phyloP scores from a whole-genome alignment of 2,888 invertebrate genomes.

The Eupelmus urozonus region DNA sequence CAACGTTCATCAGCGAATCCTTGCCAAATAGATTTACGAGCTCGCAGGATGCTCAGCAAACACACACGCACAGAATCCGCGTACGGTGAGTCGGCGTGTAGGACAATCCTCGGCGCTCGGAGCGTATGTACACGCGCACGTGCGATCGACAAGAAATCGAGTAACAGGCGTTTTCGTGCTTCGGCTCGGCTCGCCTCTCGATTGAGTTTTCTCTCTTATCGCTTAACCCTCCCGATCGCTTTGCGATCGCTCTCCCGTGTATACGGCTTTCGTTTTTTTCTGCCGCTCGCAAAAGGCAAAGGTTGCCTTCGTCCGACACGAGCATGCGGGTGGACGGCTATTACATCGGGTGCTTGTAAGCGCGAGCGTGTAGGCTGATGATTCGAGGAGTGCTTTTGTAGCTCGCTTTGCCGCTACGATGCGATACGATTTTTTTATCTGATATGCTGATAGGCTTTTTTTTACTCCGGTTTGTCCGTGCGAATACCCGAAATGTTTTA shows the following conservation, averaged over 20 bases:
- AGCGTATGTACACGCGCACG: neutral
- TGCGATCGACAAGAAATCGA: constrained; percentile 31
- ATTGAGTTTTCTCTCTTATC: constrained; percentile 44
- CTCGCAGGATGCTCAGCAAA: no score
- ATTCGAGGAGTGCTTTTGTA: no score
- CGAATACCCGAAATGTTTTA: no score
- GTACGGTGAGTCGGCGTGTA: neutral
- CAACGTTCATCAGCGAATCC: no score
- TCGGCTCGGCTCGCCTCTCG: neutral
- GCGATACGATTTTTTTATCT: no score
- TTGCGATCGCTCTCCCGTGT: constrained; percentile 17
- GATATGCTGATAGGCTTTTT: no score
- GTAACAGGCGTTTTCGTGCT: constrained; percentile 33
- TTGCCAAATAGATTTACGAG: no score
- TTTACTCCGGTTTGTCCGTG: no score
- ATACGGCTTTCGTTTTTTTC: constrained; percentile 2
- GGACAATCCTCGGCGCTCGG: neutral
- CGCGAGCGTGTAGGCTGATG: neutral
- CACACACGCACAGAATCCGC: no score
- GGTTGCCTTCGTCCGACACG: neutral
- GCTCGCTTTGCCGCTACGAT: no score
- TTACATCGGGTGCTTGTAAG: constrained; percentile 15
- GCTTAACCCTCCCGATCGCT: constrained; percentile 2
- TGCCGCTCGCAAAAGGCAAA: no score
- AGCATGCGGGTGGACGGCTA: neutral